A percentile compares a stretch with the other conserved stretches of the same genome.
These are phyloP conservation scores for Ellobius talpinus DNA, from an alignment of 2,113 vertebrate genomes.

Conservation along the genomic window DNA sequence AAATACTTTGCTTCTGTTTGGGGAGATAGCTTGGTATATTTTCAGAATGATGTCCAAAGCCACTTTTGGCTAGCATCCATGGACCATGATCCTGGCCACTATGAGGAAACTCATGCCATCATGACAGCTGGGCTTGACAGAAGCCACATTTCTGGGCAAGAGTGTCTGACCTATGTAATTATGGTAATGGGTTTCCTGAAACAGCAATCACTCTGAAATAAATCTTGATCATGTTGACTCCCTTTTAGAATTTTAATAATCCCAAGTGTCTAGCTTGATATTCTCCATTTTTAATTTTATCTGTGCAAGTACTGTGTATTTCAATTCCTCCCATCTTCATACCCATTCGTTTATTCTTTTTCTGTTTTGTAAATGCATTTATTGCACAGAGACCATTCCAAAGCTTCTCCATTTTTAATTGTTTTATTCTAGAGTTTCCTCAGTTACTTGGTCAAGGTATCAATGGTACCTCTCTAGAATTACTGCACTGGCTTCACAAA, in stretches of 20 bases:
- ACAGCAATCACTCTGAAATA: conserved; percentile 18
- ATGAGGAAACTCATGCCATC: conserved; percentile 59
- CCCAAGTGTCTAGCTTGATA: not conserved
- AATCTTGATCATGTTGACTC: not conserved
- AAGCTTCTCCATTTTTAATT: not conserved
- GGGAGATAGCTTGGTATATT: not conserved
- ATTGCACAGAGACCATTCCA: not conserved
- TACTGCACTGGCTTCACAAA: not conserved
- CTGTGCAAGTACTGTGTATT: not conserved
- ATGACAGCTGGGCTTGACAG: conserved; percentile 70
- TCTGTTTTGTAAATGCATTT: not conserved
- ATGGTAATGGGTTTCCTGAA: conserved; percentile 72
- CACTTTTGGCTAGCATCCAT: conserved; percentile 50
- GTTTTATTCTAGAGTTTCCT: not conserved
- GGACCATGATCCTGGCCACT: conserved; percentile 64
- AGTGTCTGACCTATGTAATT: conserved; percentile 77
- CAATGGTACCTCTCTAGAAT: not conserved
- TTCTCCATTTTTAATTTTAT: not conserved
- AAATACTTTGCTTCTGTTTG: conserved; percentile 5
- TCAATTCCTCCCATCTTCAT: not conserved
- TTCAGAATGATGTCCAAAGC: conserved; percentile 61
- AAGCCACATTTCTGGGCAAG: conserved; percentile 59
- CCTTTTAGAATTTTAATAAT: not conserved
- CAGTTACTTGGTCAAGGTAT: not conserved
- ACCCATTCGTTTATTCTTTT: not conserved